These are phyloP conservation scores for Xenotilapia leptura DNA, from an alignment of 2,113 vertebrate species.

Conservation along the genomic window DNA sequence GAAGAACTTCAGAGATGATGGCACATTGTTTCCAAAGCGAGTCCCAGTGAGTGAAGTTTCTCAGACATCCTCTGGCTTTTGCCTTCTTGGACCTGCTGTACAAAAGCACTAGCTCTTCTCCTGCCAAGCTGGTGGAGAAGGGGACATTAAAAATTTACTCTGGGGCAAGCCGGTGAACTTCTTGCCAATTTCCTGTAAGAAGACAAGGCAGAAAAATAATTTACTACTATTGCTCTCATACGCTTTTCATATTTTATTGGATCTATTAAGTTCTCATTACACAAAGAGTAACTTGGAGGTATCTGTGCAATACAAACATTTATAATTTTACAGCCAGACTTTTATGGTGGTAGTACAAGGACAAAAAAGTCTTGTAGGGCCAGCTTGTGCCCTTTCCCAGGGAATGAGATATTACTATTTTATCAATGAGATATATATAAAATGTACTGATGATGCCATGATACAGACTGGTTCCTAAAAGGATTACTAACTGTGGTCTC, in stretches of 20 bases:
- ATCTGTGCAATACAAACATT: background rate
- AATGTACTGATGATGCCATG: background rate
- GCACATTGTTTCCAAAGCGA: background rate
- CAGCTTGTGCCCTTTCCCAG: background rate
- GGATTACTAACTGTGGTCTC: background rate
- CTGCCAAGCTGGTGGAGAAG: background rate
- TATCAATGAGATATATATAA: background rate
- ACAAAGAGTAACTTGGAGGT: background rate
- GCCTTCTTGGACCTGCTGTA: background rate
- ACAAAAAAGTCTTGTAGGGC: background rate
- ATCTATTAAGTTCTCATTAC: background rate
- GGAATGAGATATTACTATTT: background rate
- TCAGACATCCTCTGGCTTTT: background rate
- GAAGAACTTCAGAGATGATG: background rate
- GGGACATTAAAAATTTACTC: background rate
- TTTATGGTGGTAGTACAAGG: background rate
- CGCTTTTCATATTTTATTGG: background rate
- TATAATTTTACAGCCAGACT: background rate
- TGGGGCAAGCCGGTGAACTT: background rate
- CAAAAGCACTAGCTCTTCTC: background rate
- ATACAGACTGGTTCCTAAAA: background rate
- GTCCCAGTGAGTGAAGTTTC: background rate
- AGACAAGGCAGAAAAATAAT: background rate
- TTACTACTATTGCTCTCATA: background rate
- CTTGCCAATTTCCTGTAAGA: background rate